Base-by-base conservation (phyloP, 2,113 vertebrate genomes). In the Ibidorhyncha struthersii region DNA sequence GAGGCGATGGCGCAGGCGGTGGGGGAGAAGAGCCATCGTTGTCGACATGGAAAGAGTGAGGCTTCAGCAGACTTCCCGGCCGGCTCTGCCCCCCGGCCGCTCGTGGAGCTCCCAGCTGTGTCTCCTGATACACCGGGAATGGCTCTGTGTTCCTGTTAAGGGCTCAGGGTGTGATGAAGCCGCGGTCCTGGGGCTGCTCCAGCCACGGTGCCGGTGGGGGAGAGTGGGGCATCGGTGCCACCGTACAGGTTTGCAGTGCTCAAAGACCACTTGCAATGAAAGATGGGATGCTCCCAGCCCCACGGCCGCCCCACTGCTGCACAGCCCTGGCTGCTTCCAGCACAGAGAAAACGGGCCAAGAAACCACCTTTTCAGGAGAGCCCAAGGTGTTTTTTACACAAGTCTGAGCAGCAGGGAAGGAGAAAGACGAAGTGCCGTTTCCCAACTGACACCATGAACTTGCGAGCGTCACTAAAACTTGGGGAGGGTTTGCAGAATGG, bases 171-270 rank as follows among this genome's bases (percentile, higher is more conserved):
- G 25, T 0, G 4, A 52, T 4, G n/a, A 40, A 55, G 56, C 21
- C 0, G 4, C 8, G 19, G 34, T 14, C 7, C 14, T 1, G 1
- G 45, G 49, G 74, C 30, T 78, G 73, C 8, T 16, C 65, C 8
- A 4, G 79, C 26, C 4, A 6, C 0, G 3, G 32, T 27, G 34
- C 34, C 3, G 5, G 3, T 2, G 6, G 23, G 5, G 15, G 29
- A 45, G 21, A 62, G 72, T 0, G 0, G n/a, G 38, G 18, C 43
- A 26, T 6, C 0, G 0, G 36, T 74, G 91, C 29, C 65, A 25
- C 45, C 1, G 0, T 4, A 8, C 0, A 4, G 74, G 19, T 34
- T 17, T 16, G 56, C 32, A 10, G 47, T 20, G 43, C 8, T 22
- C 23, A 15, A 23, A 79, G 61, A 30, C 52, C 50, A 45, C 27